Evolutionary conservation across 2,113 vertebrate genomes (phyloP).

Genomic region (Phaethon lepturus): DNA sequence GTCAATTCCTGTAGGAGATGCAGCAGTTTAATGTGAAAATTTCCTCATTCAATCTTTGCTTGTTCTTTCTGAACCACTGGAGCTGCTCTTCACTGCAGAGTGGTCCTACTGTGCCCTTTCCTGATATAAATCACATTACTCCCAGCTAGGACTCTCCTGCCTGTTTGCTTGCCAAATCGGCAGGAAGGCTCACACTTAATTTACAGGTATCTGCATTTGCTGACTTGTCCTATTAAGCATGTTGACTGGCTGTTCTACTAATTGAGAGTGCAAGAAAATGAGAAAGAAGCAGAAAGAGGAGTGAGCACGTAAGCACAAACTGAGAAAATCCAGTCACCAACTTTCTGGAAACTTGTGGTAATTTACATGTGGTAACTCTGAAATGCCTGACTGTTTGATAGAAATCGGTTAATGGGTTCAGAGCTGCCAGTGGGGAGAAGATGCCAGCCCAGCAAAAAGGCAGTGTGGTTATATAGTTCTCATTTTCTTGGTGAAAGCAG

Average conservation of each 20-base stretch:
- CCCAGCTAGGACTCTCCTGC: background rate
- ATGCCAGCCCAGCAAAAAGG: background rate
- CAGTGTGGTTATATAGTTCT: background rate
- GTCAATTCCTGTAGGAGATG: slow-evolving; percentile 22
- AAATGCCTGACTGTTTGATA: background rate
- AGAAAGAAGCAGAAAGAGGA: background rate
- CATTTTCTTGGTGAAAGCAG: slow-evolving; percentile 10
- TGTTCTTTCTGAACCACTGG: slow-evolving; percentile 31
- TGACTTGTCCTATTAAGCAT: slow-evolving; percentile 2
- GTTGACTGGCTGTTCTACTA: slow-evolving; percentile 12
- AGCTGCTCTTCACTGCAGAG: background rate
- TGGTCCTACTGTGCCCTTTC: slow-evolving; percentile 26
- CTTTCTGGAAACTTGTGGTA: background rate
- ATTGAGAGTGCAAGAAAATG: background rate
- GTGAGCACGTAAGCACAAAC: background rate
- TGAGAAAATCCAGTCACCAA: background rate
- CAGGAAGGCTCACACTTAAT: slow-evolving; percentile 40
- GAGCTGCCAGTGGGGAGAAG: background rate
- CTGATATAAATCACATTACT: slow-evolving; percentile 31
- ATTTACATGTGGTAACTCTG: background rate
- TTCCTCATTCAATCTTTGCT: slow-evolving; percentile 2
- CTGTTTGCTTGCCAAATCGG: background rate
- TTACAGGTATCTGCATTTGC: slow-evolving; percentile 46
- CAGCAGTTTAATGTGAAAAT: slow-evolving; percentile 31
- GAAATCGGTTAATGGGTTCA: background rate